Evolutionary conservation across 2,113 vertebrate genomes (phyloP), one percentile per base, ranked within the genome.

Genomic region (Hemichromis elongatus): DNA sequence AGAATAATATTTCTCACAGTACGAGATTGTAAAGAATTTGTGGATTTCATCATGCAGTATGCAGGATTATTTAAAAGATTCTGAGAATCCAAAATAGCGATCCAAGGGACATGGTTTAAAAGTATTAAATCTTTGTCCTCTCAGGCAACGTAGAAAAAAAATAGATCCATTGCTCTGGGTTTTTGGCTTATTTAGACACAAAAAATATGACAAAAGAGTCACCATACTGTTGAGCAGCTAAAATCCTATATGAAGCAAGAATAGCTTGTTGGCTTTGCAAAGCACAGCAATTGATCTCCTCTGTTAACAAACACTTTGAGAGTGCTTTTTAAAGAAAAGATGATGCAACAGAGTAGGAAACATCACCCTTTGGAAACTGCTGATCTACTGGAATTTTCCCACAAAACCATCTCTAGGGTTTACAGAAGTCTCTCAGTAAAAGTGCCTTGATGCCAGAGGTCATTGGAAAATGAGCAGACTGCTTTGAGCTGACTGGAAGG

Each of bases 111-210:
- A 2, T 45, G 40, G 40, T 0, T 47, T 28, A 5, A 73, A 47
- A 28, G 30, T 50, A n/a, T 11, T 30, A 47, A n/a, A n/a, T 30
- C 3, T 0, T 2, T 1, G 0, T n/a, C 1, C 42, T 50, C 42
- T 75, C 10, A 7, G 26, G 42, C 10, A 50, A 9, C 4, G 3
- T 10, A 30, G 68, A 75, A 50, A 75, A 50, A 75, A 50, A 75
- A 30, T 16, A n/a, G 26, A 50, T 12, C 14, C 16, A 28, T 75
- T 19, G 42, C 16, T 50, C 16, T 30, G 42, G 26, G 1, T 73
- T 24, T 30, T 50, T 75, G 42, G 18, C 42, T 75, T 19, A 50
- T 50, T 5, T 16, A 30, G 68, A 30, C 40, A 50, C 42, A 30
- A 50, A 73, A 13, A 24, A 50, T 11, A 73, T 47, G 24, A 73